Evolutionary conservation across 2,888 invertebrate species (phyloP).

Genomic region (Diarsia rubi): DNA sequence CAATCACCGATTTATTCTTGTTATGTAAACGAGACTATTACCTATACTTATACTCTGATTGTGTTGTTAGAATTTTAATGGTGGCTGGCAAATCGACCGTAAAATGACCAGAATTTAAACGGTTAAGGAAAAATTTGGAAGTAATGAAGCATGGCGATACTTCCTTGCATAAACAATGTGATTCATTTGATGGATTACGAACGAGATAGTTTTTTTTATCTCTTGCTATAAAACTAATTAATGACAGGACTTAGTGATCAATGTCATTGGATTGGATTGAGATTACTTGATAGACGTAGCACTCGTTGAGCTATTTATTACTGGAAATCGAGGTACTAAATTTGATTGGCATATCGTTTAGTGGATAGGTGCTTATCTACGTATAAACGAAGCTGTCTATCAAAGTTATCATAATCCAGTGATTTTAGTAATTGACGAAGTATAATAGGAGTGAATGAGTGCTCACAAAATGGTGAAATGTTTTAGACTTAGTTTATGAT

Average conservation of each 20-base stretch:
- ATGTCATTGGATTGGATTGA: slow-evolving; percentile 4
- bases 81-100: slow-evolving; percentile 55
- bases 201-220: slow-evolving; percentile 9
- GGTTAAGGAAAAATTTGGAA: slow-evolving; percentile 30
- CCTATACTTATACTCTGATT: slow-evolving; percentile 55
- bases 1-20: slow-evolving; percentile 66
- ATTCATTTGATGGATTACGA: slow-evolving; percentile 32
- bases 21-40: slow-evolving; percentile 69
- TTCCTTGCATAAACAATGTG: slow-evolving; percentile 53
- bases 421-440: slow-evolving; percentile 2
- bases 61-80: slow-evolving; percentile 63
- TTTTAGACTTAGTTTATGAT: neutral
- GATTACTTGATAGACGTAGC: slow-evolving; percentile 13
- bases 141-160: slow-evolving; percentile 47
- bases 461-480: slow-evolving; percentile 7
- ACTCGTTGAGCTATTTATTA: slow-evolving; percentile 8
- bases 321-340: slow-evolving; percentile 10
- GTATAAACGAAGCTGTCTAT: neutral
- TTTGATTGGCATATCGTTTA: slow-evolving; percentile 31
- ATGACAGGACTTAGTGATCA: slow-evolving; percentile 9
- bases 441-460: slow-evolving; percentile 2
- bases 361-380: neutral
- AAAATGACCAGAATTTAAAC: slow-evolving; percentile 57
- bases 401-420: slow-evolving; percentile 28
- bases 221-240: neutral